Conservation (phyloP, 2,113 vertebrate species). For the Cavia porcellus region DNA sequence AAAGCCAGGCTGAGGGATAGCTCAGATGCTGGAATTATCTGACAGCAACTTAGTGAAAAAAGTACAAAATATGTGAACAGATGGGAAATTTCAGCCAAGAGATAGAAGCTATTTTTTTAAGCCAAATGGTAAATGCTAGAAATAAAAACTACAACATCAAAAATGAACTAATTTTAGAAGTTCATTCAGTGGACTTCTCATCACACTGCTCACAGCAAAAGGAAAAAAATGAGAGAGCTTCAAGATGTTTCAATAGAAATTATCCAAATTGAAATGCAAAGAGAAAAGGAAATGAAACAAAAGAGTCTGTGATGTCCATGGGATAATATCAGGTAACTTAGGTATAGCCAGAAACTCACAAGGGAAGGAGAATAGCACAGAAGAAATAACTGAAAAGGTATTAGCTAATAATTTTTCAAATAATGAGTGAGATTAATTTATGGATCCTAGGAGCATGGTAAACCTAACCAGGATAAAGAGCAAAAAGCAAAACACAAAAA, state of each 20-base stretch:
- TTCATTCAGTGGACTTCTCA: neutral
- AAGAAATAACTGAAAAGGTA: neutral
- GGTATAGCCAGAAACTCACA: neutral
- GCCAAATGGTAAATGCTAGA: constrained; percentile 26
- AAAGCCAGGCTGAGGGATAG: neutral
- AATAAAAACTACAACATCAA: neutral
- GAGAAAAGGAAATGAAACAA: neutral
- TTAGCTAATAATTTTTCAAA: neutral
- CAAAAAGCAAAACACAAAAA: neutral
- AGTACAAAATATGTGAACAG: neutral
- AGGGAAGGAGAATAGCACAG: neutral
- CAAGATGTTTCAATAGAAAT: neutral
- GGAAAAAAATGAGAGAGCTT: neutral
- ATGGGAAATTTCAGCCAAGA: constrained; percentile 7
- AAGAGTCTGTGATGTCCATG: neutral
- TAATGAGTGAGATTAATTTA: neutral
- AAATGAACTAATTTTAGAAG: neutral
- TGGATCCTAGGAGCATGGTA: neutral
- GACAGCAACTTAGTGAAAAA: neutral
- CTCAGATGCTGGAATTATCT: neutral
- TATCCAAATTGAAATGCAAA: neutral
- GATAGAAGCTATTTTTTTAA: neutral
- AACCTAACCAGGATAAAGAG: neutral
- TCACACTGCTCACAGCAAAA: neutral
- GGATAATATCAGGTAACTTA: neutral